These are phyloP conservation scores for Plebejus argus DNA, from an alignment of 2,888 invertebrate species.

Conservation along the genomic window DNA sequence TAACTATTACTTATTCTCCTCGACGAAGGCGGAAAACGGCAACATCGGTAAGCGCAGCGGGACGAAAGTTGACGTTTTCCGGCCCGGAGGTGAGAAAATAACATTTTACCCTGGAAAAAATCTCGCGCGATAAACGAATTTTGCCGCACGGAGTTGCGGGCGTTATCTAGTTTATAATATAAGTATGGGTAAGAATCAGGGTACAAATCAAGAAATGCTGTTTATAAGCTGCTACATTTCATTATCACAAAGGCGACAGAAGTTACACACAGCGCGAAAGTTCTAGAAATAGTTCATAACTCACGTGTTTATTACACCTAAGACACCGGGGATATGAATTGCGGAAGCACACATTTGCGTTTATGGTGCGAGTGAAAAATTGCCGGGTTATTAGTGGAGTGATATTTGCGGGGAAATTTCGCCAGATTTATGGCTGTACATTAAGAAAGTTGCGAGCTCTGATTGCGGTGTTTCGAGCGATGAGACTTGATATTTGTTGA, in stretches of 20 bases:
- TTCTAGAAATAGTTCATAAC: slow-evolving; percentile 1
- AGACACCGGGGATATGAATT: slow-evolving; percentile 8
- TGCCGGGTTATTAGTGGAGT: slow-evolving; percentile 29
- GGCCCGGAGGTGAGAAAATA: no score
- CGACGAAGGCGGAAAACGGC: no score
- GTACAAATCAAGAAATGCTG: no score
- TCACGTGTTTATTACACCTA: slow-evolving; percentile 24
- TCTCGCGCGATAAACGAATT: no score
- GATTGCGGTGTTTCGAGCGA: slow-evolving; percentile 1
- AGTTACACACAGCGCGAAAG: not conserved
- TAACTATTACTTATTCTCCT: no score
- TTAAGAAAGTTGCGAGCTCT: not conserved
- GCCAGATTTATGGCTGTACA: slow-evolving; percentile 9
- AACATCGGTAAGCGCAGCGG: no score
- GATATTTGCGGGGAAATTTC: slow-evolving; percentile 19
- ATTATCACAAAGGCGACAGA: not conserved
- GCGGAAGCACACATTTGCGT: slow-evolving; percentile 18
- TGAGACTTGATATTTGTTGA: not conserved
- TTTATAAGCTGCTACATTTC: not conserved
- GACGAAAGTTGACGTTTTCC: no score
- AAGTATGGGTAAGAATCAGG: no score
- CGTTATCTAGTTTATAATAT: no score
- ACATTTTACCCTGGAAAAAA: no score
- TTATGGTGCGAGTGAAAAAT: slow-evolving; percentile 23
- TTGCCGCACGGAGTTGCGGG: no score